Base-by-base conservation (phyloP, 2,888 invertebrate genomes). In the Thumatha senex region DNA sequence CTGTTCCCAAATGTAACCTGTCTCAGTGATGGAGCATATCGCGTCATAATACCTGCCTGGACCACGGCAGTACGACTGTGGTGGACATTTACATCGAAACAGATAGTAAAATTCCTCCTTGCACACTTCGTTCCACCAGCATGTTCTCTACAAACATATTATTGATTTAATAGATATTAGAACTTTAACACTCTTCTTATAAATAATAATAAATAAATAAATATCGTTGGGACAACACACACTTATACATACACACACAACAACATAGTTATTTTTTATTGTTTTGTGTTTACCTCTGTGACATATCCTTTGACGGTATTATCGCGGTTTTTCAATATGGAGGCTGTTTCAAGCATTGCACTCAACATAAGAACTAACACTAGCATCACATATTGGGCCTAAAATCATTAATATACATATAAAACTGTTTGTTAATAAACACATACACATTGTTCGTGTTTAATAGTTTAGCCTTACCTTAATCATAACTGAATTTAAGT, bases 41-140 rank as follows among this genome's bases (percentile, higher is more conserved):
- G 97, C 97, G 76, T 97, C 97, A 87, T 97, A 97, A 82, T 97
- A 98, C 56, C 95, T 93, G 24, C 97, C 97, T 4, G 97, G 97
- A 65, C 95, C 96, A 66, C 97, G 93, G 86, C 97, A 98, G 80
- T 95, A 97, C 0, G 96, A 97, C 95, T 96, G 97, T 56, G 95
- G 94, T 0, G 97, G 97, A 73, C 97, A 98, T 75, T 96, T 95
- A 87, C 97, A 98, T 54, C 96, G 93, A 83, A 97, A 97, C 66
- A 96, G 92, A 63, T 93, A 95, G 84, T 97, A 96, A 77, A 97
- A 97, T 84, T 97, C 97, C 79, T 97, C 97, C 78, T 98, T 97
- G 89, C 97, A 98, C 13, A 97, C 95, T 91, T 98, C 97, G 82
- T 97, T 97, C 96, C 97, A 97, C 96, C 97, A 97, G 83, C 97